Evolutionary conservation across 2,888 invertebrate species (phyloP), one percentile per base, ranked within the genome.

Genomic region (Acrobasis consociella): DNA sequence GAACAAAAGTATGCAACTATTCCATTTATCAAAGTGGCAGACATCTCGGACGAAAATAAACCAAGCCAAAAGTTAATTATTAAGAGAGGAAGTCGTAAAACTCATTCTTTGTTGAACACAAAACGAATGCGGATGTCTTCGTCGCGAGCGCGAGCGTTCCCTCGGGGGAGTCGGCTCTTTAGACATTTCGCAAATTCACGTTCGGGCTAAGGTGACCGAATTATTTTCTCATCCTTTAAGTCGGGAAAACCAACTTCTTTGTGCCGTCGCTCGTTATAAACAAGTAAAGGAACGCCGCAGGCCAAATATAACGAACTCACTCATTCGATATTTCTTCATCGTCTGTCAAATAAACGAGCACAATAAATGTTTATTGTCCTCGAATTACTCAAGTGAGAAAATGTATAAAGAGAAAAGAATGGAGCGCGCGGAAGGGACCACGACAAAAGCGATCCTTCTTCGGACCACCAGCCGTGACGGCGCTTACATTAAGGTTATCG

Each of bases 401-500:
- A 89, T 82, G 86, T 86, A 85, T 88, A 87, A 87, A 87, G 86
- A 86, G 88, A 86, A 89, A 91, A 91, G 89, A 90, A 90, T 89
- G 82, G 83, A 76, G 81, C 80, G 85, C 80, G 76, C 81, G 86
- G 88, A 89, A 88, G 87, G 87, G 89, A 86, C 89, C 81, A 79
- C 85, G 88, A 90, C 91, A 90, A 91, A 89, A 85, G 89, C 89
- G 84, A 91, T 91, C 89, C 86, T 89, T 91, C 90, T 89, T 82
- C 80, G 85, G 89, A 86, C 89, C 89, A 86, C 87, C 89, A 86
- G 86, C 89, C 90, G 89, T 91, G 91, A 87, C 91, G 87, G 73
- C 88, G 91, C 91, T 89, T 91, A 91, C 91, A 91, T 91, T 91
- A 91, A 86, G 91, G 91, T 91, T 91, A 91, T 91, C 91, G 87